Conservation (phyloP, 2,888 invertebrate genomes). For the Mellilla xanthometata region DNA sequence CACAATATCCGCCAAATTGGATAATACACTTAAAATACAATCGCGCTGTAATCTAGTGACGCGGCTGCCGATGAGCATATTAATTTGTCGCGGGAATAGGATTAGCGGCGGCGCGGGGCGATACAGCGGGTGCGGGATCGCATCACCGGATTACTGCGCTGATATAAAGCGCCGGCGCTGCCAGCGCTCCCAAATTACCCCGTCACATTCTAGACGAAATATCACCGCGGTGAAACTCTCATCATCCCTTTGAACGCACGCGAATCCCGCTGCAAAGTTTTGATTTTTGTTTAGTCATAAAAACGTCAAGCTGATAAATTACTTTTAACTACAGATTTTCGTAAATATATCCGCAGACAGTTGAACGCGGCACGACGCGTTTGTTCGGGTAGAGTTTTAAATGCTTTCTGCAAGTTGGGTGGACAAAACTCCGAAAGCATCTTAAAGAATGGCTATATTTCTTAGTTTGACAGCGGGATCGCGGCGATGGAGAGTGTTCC, state of each 20-base stretch:
- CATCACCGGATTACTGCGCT: slow-evolving; percentile 49
- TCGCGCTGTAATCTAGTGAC: slow-evolving; percentile 80
- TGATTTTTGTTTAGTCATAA: slow-evolving; percentile 6
- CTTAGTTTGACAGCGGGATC: slow-evolving; percentile 71
- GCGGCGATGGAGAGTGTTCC: slow-evolving; percentile 44
- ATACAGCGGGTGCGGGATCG: slow-evolving; percentile 46
- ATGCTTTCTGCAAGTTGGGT: slow-evolving; percentile 46
- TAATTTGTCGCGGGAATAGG: slow-evolving; percentile 79
- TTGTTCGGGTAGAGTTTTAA: slow-evolving; percentile 37
- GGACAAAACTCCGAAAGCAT: slow-evolving; percentile 45
- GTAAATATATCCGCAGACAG: slow-evolving; percentile 24
- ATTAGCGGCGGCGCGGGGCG: slow-evolving; percentile 56
- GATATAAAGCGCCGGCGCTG: slow-evolving; percentile 46
- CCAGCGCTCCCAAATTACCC: slow-evolving; percentile 45
- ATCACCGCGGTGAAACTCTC: slow-evolving; percentile 13
- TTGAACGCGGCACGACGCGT: slow-evolving; percentile 17
- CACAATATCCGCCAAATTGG: slow-evolving; percentile 84
- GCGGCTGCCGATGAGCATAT: slow-evolving; percentile 81
- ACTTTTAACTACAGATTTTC: slow-evolving; percentile 15
- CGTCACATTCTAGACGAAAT: slow-evolving; percentile 33
- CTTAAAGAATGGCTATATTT: slow-evolving; percentile 63
- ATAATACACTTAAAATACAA: slow-evolving; percentile 86
- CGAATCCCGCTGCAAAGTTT: slow-evolving; percentile 6
- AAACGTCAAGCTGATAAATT: slow-evolving; percentile 10
- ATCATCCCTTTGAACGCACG: slow-evolving; percentile 11